A percentile compares a stretch with the other conserved stretches of the same genome.
These are phyloP conservation scores for Pao palembangensis DNA, from an alignment of 2,113 vertebrate species.

Conservation along the genomic window DNA sequence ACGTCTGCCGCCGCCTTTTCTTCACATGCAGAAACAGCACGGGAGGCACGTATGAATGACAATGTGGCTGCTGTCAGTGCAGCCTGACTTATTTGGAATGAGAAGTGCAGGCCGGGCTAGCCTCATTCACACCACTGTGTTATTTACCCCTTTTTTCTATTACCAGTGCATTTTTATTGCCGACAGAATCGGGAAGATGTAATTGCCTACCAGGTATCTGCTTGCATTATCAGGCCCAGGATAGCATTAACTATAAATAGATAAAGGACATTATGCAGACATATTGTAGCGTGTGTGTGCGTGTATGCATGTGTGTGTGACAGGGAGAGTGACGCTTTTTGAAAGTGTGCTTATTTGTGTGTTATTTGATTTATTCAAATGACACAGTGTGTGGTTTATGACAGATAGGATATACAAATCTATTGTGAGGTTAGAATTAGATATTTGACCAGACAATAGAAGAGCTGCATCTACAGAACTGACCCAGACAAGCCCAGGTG, in stretches of 20 bases:
- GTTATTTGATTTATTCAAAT: slow-evolving; percentile 67
- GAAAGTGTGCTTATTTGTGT: slow-evolving; percentile 36
- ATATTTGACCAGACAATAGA: slow-evolving; percentile 74
- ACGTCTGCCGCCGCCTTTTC: slow-evolving; percentile 39
- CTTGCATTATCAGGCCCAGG: slow-evolving; percentile 67
- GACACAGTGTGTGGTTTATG: slow-evolving; percentile 55
- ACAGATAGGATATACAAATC: slow-evolving; percentile 69
- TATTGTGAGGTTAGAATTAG: slow-evolving; percentile 71
- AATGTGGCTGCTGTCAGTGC: slow-evolving; percentile 54
- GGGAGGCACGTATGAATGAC: slow-evolving; percentile 65
- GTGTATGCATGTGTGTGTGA: slow-evolving; percentile 25
- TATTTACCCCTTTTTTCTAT: slow-evolving; percentile 69
- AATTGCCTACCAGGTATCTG: slow-evolving; percentile 75
- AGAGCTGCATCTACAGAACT: slow-evolving; percentile 68
- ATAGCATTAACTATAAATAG: slow-evolving; percentile 75
- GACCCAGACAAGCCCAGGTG: slow-evolving; percentile 50
- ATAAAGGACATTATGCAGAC: slow-evolving; percentile 75
- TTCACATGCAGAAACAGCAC: slow-evolving; percentile 56
- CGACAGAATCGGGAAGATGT: slow-evolving; percentile 60
- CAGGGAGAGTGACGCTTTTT: slow-evolving; percentile 32
- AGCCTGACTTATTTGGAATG: slow-evolving; percentile 58
- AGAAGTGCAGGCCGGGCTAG: slow-evolving; percentile 38
- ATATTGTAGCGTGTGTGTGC: slow-evolving; percentile 51
- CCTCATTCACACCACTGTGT: slow-evolving; percentile 45
- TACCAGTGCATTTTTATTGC: slow-evolving; percentile 65